Evolutionary conservation across 2,888 invertebrate species (phyloP), one percentile per base, ranked within the genome.

Genomic region (Sarcophaga caerulescens): DNA sequence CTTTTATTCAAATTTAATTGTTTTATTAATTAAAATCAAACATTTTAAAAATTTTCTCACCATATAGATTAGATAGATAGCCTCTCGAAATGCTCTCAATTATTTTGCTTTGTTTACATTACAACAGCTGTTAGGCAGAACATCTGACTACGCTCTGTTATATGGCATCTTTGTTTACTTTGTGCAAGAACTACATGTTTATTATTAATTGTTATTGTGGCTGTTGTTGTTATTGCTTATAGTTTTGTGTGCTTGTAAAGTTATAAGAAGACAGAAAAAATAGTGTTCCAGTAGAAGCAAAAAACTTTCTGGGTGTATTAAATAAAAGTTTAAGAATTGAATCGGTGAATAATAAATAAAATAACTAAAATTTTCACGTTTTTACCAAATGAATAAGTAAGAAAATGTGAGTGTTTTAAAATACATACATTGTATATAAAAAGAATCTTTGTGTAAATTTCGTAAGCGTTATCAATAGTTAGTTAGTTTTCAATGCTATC

Each of bases 301-400:
- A n/a, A n/a, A n/a, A n/a, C n/a, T n/a, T n/a, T n/a, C 57, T 44
- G 62, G 79, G 68, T 84, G 74, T 79, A 74, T 82, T 77, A 21
- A 68, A 83, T 23, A 78, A 63, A 23, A 75, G 21, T 47, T 17
- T 75, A 47, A 44, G 35, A 69, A 11, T 47, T 14, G 47, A 47
- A 60, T 6, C 3, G 1, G 3, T 21, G 2, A 1, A 62, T 35
- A 70, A 44, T 44, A 59, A 57, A 63, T 62, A 19, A 3, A 70
- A 45, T 17, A 17, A 47, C 47, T 68, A n/a, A 25, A 25, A 52
- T 71, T 25, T 2, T 12, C 59, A 11, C 23, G n/a, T 14, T 47
- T 47, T 12, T 11, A 14, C 12, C 12, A 14, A 12, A 19, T n/a
- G 25, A 5, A 52, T 25, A 21, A 25, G 47, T 1, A 60, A 60